Evolutionary conservation across 2,888 invertebrate genomes (phyloP), one percentile per base, ranked within the genome.

Genomic region (Phoenoteleia sp.): DNA sequence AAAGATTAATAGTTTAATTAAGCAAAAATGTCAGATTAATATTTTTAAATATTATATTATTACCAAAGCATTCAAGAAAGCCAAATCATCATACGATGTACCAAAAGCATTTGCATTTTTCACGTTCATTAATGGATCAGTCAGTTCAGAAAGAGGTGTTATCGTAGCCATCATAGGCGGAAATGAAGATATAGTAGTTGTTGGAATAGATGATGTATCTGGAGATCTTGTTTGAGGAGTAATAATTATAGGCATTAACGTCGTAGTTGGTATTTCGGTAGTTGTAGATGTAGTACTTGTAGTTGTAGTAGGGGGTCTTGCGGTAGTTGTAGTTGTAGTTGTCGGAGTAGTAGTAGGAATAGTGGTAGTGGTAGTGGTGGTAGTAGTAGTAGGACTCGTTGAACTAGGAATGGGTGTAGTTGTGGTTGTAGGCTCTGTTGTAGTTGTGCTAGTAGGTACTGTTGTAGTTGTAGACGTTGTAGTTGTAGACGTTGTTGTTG

Each of bases 21-120:
- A 27, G 36, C 94, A 58, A 33, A 58, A n/a, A n/a, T n/a, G 27
- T 27, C 27, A 27, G 7, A 5, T 27, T 27, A 27, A 5, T 5
- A 7, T 49, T 45, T 93, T 62, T 1, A 39, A 52, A 66, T 64
- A 15, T 56, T 33, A 54, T 39, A 58, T 69, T 17, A 39, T 82
- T 94, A 96, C 96, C 94, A 96, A 94, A 87, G 95, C 95, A 89
- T 95, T 95, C 21, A 96, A 92, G 90, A 96, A 96, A 42, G 94
- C 95, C 85, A 96, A 92, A 90, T 96, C 96, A 84, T 96, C 95
- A 79, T 90, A 93, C 5, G 92, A 92, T 0, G 92, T 90, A 7
- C 93, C 93, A 80, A 94, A 94, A 15, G 91, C 84, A 23, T 91
- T 91, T 29, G 91, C 91, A 33, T 88, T 89, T 56, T 88, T 89